Evolutionary conservation across 2,113 vertebrate species (phyloP).

Genomic region (human): GRCh38 chrX:79371001-79371500

Average conservation of each 20-base stretch:
- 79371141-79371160: not conserved
- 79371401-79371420: not conserved
- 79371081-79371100: not conserved
- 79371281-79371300: not conserved
- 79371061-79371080: not conserved
- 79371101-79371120: not conserved
- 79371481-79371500: not conserved
- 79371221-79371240: slow-evolving; percentile 29
- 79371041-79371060: not conserved
- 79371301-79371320: slow-evolving; percentile 35
- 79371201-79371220: not conserved
- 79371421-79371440: not conserved
- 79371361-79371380: not conserved
- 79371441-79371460: not conserved
- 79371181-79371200: not conserved
- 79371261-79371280: slow-evolving; percentile 13
- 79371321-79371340: slow-evolving; percentile 35
- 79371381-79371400: not conserved
- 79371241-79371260: slow-evolving; percentile 34
- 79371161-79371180: not conserved
- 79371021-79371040: slow-evolving; percentile 11
- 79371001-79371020: not conserved
- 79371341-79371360: not conserved
- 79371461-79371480: not conserved
- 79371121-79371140: not conserved